These are phyloP conservation scores for Nemotelus pantherinus DNA, from an alignment of 2,888 invertebrate genomes.

Conservation along the genomic window DNA sequence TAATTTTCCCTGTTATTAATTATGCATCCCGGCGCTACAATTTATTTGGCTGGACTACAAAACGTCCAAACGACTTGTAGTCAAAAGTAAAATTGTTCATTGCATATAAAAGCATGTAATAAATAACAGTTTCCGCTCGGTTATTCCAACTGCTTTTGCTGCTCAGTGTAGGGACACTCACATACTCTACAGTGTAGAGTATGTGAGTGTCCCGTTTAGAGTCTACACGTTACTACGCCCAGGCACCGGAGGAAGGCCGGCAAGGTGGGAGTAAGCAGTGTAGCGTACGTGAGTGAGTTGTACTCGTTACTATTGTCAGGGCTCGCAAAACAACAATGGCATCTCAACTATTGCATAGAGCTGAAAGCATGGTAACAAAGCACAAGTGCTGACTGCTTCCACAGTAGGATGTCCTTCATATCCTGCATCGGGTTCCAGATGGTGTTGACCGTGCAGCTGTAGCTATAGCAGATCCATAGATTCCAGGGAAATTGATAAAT, in stretches of 20 bases:
- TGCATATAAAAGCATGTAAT: too few relatives aligned
- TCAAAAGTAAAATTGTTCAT: too few relatives aligned
- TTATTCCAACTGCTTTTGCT: too few relatives aligned
- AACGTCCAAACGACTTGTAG: too few relatives aligned
- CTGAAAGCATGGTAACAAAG: slow-evolving; percentile 24
- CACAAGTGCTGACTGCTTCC: slow-evolving; percentile 24
- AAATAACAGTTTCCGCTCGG: too few relatives aligned
- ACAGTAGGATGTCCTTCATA: slow-evolving; percentile 16
- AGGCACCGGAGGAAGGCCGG: background rate
- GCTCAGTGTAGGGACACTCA: too few relatives aligned
- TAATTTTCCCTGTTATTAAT: too few relatives aligned
- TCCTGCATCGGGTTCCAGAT: slow-evolving; percentile 29
- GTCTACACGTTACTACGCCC: background rate
- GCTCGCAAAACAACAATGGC: background rate
- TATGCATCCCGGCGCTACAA: too few relatives aligned
- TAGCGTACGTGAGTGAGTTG: background rate
- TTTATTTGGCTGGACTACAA: too few relatives aligned
- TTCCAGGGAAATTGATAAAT: slow-evolving; percentile 39
- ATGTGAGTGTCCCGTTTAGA: too few relatives aligned
- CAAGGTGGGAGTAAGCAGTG: background rate
- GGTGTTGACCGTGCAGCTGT: slow-evolving; percentile 8
- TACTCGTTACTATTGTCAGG: background rate
- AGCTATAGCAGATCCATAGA: slow-evolving; percentile 25
- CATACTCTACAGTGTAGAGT: too few relatives aligned
- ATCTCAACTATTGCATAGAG: background rate